Percentiles rank a stretch among this genome's conserved stretches.
phyloP scores from a whole-genome alignment of 2,888 invertebrate species.

The Pammene aurita region DNA sequence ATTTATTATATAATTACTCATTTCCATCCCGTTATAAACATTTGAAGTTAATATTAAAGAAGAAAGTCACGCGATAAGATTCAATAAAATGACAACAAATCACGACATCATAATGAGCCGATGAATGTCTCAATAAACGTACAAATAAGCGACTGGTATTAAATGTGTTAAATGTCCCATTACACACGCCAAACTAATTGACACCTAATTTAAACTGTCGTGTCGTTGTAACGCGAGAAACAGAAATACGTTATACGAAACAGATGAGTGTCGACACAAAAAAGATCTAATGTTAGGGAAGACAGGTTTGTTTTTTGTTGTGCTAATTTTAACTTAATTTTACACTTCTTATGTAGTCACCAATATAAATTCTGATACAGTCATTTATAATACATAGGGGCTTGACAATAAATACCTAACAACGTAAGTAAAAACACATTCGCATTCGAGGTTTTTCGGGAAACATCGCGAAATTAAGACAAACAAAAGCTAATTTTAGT shows the following conservation, averaged over 20 bases:
- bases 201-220: conserved; percentile 52
- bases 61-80: no score
- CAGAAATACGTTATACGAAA: conserved; percentile 29
- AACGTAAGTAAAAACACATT: no score
- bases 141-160: conserved; percentile 45
- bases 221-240: conserved; percentile 53
- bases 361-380: no score
- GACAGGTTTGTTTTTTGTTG: neutral
- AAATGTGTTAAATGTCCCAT: conserved; percentile 55
- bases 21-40: no score
- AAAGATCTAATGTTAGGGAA: neutral
- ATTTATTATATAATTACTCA: no score
- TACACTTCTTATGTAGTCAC: no score
- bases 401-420: no score
- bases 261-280: conserved; percentile 1
- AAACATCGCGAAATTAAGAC: no score
- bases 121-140: conserved; percentile 18
- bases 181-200: conserved; percentile 56
- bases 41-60: no score
- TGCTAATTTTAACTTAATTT: neutral
- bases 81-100: conserved; percentile 7
- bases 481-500: no score
- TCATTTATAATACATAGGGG: no score
- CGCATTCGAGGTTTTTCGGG: no score
- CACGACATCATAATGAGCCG: conserved; percentile 41